Conservation (phyloP, 2,113 vertebrate genomes). For the Onychostoma macrolepis region DNA sequence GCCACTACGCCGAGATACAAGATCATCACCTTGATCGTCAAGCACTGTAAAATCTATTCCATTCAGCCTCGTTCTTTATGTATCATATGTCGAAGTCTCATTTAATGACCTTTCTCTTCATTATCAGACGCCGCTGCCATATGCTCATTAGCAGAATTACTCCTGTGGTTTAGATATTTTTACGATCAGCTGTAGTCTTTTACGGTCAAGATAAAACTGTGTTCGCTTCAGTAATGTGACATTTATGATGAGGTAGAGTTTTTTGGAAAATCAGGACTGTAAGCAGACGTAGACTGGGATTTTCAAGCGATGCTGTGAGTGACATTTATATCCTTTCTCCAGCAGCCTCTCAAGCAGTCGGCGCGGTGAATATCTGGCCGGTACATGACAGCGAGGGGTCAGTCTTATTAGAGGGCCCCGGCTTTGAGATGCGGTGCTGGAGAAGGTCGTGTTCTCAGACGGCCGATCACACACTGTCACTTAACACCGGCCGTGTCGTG, state of each 20-base stretch:
- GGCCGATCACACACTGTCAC: conserved; percentile 45
- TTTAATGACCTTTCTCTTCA: conserved; percentile 52
- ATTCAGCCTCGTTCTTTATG: conserved; percentile 45
- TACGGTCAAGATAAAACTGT: not conserved
- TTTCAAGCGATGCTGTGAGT: conserved; percentile 36
- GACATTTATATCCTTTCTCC: conserved; percentile 22
- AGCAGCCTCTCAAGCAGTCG: not conserved
- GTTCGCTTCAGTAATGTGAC: not conserved
- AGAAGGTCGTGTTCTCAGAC: conserved; percentile 50
- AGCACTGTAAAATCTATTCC: conserved; percentile 62
- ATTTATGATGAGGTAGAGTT: not conserved
- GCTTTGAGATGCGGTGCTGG: not conserved
- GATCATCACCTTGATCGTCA: conserved; percentile 63
- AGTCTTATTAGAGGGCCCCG: conserved; percentile 52
- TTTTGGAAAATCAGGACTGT: not conserved
- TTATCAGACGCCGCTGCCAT: conserved; percentile 50
- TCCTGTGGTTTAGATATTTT: conserved; percentile 27
- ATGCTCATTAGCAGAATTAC: conserved; percentile 31
- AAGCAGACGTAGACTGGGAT: not conserved
- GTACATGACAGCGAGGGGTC: conserved; percentile 47
- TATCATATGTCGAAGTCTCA: conserved; percentile 50
- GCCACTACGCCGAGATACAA: conserved; percentile 46
- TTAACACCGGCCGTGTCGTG: conserved; percentile 53
- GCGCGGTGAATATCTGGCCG: conserved; percentile 6
- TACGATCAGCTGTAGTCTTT: not conserved